phyloP scores from a whole-genome alignment of 2,888 invertebrate genomes.

The Nymphalis polychloros region DNA sequence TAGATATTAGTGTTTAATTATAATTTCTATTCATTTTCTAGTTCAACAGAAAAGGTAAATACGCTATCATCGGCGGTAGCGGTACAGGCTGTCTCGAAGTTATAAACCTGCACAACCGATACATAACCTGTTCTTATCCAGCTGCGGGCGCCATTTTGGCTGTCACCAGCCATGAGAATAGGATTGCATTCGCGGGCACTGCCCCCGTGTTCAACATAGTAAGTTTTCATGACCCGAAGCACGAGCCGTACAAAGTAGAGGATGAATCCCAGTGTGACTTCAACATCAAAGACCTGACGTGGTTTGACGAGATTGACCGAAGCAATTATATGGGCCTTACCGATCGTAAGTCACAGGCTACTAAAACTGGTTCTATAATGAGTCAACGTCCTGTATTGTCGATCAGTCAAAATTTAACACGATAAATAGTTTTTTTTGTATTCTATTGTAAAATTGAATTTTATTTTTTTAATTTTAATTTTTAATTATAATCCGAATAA shows the following conservation, averaged over 20 bases:
- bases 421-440: background rate
- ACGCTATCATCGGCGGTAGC: slow-evolving; percentile 72
- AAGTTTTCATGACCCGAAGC: slow-evolving; percentile 71
- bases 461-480: too few relatives aligned
- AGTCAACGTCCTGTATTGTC: slow-evolving; percentile 21
- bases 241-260: slow-evolving; percentile 55
- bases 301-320: slow-evolving; percentile 36
- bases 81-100: slow-evolving; percentile 74
- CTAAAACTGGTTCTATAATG: slow-evolving; percentile 24
- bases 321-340: slow-evolving; percentile 4
- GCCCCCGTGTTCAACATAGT: slow-evolving; percentile 66
- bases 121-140: slow-evolving; percentile 71
- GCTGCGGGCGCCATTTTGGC: slow-evolving; percentile 61
- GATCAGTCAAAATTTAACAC: slow-evolving; percentile 10
- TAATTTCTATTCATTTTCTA: slow-evolving; percentile 45
- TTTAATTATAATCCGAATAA: too few relatives aligned
- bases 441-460: background rate
- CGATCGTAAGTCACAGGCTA: slow-evolving; percentile 18
- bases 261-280: slow-evolving; percentile 35
- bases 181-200: slow-evolving; percentile 72
- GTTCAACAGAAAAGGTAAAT: slow-evolving; percentile 76
- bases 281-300: slow-evolving; percentile 37
- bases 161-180: slow-evolving; percentile 62
- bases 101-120: slow-evolving; percentile 73
- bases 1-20: slow-evolving; percentile 12